These are phyloP conservation scores for Esox lucius DNA, from an alignment of 2,797 vertebrate genomes.

Conservation along the genomic window DNA sequence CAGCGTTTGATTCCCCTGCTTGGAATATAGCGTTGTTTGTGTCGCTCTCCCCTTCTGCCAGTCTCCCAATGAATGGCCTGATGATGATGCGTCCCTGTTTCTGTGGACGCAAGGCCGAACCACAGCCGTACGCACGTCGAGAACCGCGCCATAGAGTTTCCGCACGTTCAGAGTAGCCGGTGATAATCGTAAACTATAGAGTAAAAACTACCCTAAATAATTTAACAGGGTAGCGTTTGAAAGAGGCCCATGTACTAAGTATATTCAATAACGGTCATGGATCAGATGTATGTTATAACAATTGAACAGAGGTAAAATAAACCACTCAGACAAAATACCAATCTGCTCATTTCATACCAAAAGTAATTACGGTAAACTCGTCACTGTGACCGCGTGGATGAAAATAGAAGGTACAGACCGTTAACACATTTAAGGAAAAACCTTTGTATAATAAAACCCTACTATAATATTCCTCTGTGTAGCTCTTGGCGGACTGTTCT, in stretches of 20 bases:
- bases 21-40: slow-evolving; percentile 41
- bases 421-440: too few species aligned
- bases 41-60: slow-evolving; percentile 17
- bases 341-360: background rate
- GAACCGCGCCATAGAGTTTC: background rate
- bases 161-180: slow-evolving; percentile 19
- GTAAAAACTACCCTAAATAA: background rate
- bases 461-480: too few species aligned
- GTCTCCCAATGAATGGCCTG: slow-evolving; percentile 62
- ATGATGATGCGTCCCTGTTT: slow-evolving; percentile 52
- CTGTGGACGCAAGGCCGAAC: slow-evolving; percentile 62
- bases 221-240: background rate
- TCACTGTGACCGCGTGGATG: background rate
- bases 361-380: slow-evolving; percentile 50
- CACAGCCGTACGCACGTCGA: too few species aligned
- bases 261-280: background rate
- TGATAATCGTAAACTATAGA: slow-evolving; percentile 50
- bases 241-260: background rate
- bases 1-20: slow-evolving; percentile 54
- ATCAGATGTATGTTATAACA: background rate
- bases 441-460: too few species aligned
- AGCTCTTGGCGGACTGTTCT: too few species aligned
- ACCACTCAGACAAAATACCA: background rate
- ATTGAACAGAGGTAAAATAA: background rate
- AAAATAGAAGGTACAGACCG: background rate